A percentile compares a stretch with the other conserved stretches of the same genome.
These are phyloP conservation scores for Pachycephala philippinensis DNA, from an alignment of 2,113 vertebrate species.

Conservation along the genomic window DNA sequence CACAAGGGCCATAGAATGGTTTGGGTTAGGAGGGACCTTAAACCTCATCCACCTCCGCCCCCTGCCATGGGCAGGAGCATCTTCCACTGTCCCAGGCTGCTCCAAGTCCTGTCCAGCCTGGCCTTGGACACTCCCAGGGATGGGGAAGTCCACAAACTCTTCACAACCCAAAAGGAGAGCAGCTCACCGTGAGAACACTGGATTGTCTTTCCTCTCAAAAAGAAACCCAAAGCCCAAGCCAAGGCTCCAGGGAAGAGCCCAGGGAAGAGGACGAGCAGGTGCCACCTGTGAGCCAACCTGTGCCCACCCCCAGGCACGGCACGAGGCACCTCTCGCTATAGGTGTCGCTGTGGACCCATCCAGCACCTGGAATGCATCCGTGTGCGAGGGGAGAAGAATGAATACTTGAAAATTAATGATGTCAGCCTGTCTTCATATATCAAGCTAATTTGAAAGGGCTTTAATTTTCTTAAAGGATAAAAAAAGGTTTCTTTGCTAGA, in stretches of 20 bases:
- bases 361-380: not conserved
- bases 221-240: not conserved
- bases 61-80: not conserved
- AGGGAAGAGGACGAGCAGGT: not conserved
- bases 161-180: not conserved
- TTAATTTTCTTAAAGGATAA: conserved; percentile 87
- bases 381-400: conserved; percentile 6
- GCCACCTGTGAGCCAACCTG: not conserved
- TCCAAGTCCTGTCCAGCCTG: not conserved
- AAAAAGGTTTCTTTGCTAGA: conserved; percentile 90
- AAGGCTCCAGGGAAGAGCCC: not conserved
- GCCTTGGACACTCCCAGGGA: accelerated
- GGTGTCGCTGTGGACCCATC: conserved; percentile 67
- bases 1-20: accelerated
- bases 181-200: not conserved
- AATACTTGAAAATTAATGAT: conserved; percentile 76
- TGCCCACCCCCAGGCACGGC: not conserved
- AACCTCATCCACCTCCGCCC: accelerated
- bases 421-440: conserved; percentile 82
- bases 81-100: accelerated
- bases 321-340: conserved; percentile 1
- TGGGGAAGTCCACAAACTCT: not conserved
- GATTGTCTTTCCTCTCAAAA: accelerated
- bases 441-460: conserved; percentile 85
- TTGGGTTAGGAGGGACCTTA: not conserved